These are phyloP conservation scores for Fulica atra DNA, from an alignment of 2,113 vertebrate species.

Conservation along the genomic window DNA sequence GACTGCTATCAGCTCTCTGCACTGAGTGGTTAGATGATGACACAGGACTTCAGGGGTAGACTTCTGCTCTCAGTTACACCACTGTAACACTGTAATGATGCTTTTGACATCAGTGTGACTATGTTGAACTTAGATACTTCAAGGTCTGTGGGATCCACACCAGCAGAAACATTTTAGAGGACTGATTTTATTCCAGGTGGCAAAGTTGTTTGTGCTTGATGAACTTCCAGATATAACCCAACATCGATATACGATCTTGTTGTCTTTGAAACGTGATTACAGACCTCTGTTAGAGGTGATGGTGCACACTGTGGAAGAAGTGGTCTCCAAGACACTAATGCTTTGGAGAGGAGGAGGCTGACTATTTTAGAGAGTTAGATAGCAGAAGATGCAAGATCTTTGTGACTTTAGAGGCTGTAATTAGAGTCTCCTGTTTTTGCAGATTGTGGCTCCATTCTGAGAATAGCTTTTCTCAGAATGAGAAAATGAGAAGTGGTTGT, in stretches of 20 bases:
- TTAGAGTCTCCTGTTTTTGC: neutral
- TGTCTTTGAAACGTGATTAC: neutral
- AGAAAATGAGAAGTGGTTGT: neutral
- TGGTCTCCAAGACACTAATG: neutral
- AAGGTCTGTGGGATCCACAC: neutral
- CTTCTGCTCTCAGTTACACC: slow-evolving; percentile 41
- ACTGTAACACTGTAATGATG: neutral
- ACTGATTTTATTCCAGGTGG: neutral
- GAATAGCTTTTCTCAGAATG: neutral
- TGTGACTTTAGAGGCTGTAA: neutral
- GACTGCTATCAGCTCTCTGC: rapidly evolving
- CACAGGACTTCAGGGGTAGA: neutral
- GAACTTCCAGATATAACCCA: neutral
- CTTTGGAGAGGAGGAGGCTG: neutral
- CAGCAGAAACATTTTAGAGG: neutral
- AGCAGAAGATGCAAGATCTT: neutral
- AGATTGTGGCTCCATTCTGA: neutral
- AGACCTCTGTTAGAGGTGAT: neutral
- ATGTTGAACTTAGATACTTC: neutral
- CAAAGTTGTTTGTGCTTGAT: neutral
- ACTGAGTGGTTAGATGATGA: neutral
- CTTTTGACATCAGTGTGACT: neutral
- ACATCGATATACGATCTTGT: neutral
- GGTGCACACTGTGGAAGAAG: neutral
- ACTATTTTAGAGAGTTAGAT: neutral